A percentile compares a stretch with the other conserved stretches of the same genome.
phyloP scores from a whole-genome alignment of 2,797 vertebrate genomes.

The Eulemur rubriventer region DNA sequence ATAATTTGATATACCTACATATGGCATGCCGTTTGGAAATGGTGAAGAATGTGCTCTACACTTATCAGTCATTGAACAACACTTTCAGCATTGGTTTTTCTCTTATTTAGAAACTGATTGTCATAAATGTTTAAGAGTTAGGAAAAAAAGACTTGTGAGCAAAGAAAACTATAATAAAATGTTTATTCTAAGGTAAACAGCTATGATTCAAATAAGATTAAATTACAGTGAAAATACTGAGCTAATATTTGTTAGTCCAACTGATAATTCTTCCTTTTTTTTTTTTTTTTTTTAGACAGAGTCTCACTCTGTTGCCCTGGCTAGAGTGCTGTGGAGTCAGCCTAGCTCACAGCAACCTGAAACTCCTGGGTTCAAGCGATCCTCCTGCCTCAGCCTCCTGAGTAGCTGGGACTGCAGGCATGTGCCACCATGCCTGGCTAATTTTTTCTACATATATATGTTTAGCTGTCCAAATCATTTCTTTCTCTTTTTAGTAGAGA shows the following conservation, averaged over 20 bases:
- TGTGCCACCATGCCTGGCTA: too few species aligned
- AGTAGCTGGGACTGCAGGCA: too few species aligned
- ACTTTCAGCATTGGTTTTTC: slow-evolving; percentile 22
- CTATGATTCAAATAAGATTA: slow-evolving; percentile 19
- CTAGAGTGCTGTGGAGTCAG: too few species aligned
- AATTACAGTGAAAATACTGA: slow-evolving; percentile 24
- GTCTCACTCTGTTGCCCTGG: too few species aligned
- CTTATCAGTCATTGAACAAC: slow-evolving; percentile 16
- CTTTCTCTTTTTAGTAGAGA: too few species aligned
- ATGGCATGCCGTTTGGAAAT: slow-evolving; percentile 26
- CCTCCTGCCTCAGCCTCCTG: too few species aligned
- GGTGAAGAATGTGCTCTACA: not conserved
- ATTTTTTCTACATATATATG: too few species aligned
- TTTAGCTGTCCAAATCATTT: too few species aligned
- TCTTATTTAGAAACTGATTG: slow-evolving; percentile 21
- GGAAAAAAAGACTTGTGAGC: not conserved
- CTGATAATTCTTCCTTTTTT: not conserved
- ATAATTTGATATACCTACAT: not conserved
- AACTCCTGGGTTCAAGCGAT: too few species aligned
- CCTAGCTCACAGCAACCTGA: too few species aligned
- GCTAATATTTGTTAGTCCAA: not conserved
- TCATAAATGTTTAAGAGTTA: not conserved
- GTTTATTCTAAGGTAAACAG: slow-evolving; percentile 14
- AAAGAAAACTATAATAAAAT: slow-evolving; percentile 19
- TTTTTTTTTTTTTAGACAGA: too few species aligned